Evolutionary conservation across 2,797 vertebrate species (phyloP).

Genomic region (Channa striata): DNA sequence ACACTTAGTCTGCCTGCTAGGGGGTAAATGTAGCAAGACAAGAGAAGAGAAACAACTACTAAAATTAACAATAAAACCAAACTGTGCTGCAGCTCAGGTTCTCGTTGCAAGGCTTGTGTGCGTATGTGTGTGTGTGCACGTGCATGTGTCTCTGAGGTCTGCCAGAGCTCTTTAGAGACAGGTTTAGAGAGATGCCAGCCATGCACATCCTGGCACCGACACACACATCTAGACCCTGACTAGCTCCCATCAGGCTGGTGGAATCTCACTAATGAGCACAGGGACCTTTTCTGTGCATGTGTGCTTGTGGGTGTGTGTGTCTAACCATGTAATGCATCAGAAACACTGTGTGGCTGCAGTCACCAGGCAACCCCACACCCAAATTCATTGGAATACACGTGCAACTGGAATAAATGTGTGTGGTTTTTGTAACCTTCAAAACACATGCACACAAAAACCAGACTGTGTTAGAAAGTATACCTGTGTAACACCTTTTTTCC

Average conservation of each 20-base stretch:
- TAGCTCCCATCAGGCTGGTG: slow-evolving; percentile 61
- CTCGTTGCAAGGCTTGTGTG: slow-evolving; percentile 13
- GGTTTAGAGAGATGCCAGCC: slow-evolving; percentile 53
- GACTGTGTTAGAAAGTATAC: slow-evolving; percentile 17
- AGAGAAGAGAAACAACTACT: slow-evolving; percentile 40
- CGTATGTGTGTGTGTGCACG: slow-evolving; percentile 30
- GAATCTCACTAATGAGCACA: slow-evolving; percentile 76
- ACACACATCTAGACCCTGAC: slow-evolving; percentile 60
- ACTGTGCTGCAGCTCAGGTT: slow-evolving; percentile 25
- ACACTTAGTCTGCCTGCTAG: slow-evolving; percentile 18
- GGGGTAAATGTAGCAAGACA: slow-evolving; percentile 38
- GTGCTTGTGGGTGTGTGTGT: not conserved
- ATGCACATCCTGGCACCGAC: slow-evolving; percentile 60
- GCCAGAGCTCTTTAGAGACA: slow-evolving; percentile 69
- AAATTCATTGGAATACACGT: slow-evolving; percentile 21
- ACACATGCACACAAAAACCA: slow-evolving; percentile 7
- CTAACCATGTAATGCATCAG: slow-evolving; percentile 29
- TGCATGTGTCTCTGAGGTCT: slow-evolving; percentile 47
- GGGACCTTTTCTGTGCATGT: slow-evolving; percentile 50
- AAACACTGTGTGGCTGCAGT: slow-evolving; percentile 27
- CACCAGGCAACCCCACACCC: slow-evolving; percentile 45
- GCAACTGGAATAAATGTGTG: slow-evolving; percentile 27
- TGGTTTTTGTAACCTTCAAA: slow-evolving; percentile 21
- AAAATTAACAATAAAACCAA: slow-evolving; percentile 57
- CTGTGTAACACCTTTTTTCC: not conserved